phyloP scores from a whole-genome alignment of 1,140 invertebrate species.

The Zaprionus camerounensis region DNA sequence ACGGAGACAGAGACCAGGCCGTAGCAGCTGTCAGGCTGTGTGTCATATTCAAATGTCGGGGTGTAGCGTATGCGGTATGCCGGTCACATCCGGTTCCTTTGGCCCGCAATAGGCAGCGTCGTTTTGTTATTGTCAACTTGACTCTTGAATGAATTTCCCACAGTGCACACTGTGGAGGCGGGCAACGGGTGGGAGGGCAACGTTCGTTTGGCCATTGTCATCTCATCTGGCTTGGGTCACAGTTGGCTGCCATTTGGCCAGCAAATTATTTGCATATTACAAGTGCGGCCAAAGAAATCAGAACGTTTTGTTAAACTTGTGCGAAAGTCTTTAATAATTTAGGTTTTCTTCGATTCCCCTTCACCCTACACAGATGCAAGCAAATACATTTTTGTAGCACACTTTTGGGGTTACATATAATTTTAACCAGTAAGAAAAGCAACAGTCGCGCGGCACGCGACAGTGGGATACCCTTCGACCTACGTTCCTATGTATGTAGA shows the following conservation, averaged over 20 bases:
- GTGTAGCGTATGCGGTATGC: constrained; percentile 20
- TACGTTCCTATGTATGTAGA: too few relatives aligned
- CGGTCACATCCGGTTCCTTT: constrained; percentile 43
- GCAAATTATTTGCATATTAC: constrained; percentile 82
- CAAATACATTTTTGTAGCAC: background rate
- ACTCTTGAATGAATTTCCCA: constrained; percentile 66
- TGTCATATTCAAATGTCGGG: constrained; percentile 69
- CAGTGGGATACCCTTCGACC: too few relatives aligned
- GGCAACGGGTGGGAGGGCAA: constrained; percentile 5
- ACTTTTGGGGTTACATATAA: background rate
- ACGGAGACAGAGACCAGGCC: constrained; percentile 24
- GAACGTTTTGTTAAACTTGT: background rate
- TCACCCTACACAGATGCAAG: background rate
- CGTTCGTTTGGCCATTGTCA: constrained; percentile 63
- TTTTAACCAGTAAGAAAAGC: too few relatives aligned
- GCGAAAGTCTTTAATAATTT: background rate
- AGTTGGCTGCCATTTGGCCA: constrained; percentile 80
- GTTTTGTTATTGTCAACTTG: constrained; percentile 78
- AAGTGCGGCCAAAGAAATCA: constrained; percentile 42
- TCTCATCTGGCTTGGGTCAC: constrained; percentile 65
- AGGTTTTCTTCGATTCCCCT: background rate
- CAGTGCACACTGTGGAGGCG: constrained; percentile 42
- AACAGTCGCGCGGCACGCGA: too few relatives aligned
- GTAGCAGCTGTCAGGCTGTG: constrained; percentile 80
- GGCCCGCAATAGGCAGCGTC: background rate